Evolutionary conservation across 2,888 invertebrate species (phyloP), one percentile per base, ranked within the genome.

Genomic region (Drosophila engyochracea): DNA sequence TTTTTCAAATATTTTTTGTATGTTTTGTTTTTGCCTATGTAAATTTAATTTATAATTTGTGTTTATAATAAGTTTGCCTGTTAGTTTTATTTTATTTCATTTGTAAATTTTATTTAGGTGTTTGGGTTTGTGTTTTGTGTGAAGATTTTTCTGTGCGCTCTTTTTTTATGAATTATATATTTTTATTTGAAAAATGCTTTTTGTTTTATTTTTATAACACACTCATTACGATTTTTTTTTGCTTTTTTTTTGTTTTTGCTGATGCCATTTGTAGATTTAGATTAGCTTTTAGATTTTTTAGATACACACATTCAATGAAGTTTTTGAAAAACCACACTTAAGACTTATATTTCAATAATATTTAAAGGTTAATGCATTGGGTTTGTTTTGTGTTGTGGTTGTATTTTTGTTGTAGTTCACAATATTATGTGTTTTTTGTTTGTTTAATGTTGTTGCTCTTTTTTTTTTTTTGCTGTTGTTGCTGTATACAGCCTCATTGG

Each of bases 31-130:
- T 85, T 87, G 66, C 74, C 85, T 87, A 87, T 83, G 85, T 88
- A 90, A 89, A 83, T 88, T 90, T 84, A 55, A 83, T 90, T 90
- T 82, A 80, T 80, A 71, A 67, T 65, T 74, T 77, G 66, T 51
- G 54, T 76, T 70, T 52, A 65, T 67, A 72, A 39, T 63, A 49
- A 53, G 37, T 58, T 55, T 76, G 55, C 57, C 30, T 49, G 58
- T 69, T 80, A 64, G 57, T 64, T 69, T 63, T 77, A 59, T 22
- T 33, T 39, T 51, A 41, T 58, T 59, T 54, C 35, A 52, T 49
- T 74, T 88, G 86, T 88, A 85, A 87, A 89, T 87, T 85, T 85
- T 58, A 89, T 85, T 85, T 89, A 85, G 71, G 55, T 89, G 74
- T 81, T 79, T 84, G 55, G 60, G 33, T 33, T 59, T 58, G 65